These are phyloP conservation scores for Caenorhabditis virilis DNA, from an alignment of 2,888 invertebrate species.

Conservation along the genomic window DNA sequence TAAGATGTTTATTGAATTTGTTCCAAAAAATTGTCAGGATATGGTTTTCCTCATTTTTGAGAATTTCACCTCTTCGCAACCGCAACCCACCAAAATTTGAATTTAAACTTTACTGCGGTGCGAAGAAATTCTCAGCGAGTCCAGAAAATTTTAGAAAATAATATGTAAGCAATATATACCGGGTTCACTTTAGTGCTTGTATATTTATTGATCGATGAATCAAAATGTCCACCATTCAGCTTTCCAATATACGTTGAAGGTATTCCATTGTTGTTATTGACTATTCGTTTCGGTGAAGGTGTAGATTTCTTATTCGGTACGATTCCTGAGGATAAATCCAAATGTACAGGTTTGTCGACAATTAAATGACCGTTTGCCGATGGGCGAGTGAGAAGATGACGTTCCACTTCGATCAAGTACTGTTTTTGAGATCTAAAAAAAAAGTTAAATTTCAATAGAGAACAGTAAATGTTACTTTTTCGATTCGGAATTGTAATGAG, in stretches of 20 bases:
- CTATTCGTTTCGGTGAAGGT: conserved; percentile 9
- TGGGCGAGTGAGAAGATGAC: conserved; percentile 27
- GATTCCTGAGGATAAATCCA: conserved; percentile 29
- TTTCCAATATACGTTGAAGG: conserved; percentile 19
- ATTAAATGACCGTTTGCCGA: conserved; percentile 23
- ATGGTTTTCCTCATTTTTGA: too few relatives aligned
- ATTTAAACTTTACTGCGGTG: too few relatives aligned
- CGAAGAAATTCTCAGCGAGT: too few relatives aligned
- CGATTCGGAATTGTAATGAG: conserved; percentile 23
- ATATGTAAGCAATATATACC: too few relatives aligned
- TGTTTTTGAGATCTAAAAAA: conserved; percentile 29
- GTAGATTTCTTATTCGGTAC: conserved; percentile 5
- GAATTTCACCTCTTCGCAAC: too few relatives aligned
- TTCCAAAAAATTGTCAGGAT: too few relatives aligned
- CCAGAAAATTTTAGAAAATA: too few relatives aligned
- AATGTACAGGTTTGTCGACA: conserved; percentile 30
- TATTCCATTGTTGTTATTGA: background rate
- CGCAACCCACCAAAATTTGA: too few relatives aligned
- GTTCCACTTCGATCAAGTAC: conserved; percentile 35
- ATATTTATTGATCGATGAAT: conserved; percentile 33
- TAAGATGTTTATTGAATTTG: background rate
- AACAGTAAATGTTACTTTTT: conserved; percentile 10
- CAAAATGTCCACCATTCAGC: conserved; percentile 11
- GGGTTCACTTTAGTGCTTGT: conserved; percentile 24
- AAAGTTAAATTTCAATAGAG: background rate